A percentile compares a stretch with the other conserved stretches of the same genome.
Evolutionary conservation across 1,140 invertebrate genomes (phyloP).

Genomic region (Daktulosphaira vitifoliae): DNA sequence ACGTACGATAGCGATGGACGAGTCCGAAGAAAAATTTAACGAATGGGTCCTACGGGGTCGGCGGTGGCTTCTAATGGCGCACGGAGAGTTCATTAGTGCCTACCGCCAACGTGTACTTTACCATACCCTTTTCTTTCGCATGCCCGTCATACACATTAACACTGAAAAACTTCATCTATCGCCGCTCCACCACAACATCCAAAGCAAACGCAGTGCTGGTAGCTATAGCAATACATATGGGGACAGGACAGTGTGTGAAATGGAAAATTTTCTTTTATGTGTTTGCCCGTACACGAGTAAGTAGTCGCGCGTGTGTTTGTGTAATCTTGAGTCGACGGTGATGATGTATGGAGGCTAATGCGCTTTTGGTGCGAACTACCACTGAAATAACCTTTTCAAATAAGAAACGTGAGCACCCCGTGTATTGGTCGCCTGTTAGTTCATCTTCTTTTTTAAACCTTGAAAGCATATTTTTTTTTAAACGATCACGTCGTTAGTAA

Average conservation of each 20-base stretch:
- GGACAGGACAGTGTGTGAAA: not conserved
- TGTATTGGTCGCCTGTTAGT: too few species aligned
- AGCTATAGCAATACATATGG: too few species aligned
- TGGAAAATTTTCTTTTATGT: not conserved
- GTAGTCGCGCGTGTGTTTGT: not conserved
- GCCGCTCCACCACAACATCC: not conserved
- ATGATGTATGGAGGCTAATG: constrained; percentile 29
- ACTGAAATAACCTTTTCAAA: constrained; percentile 18
- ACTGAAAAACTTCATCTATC: constrained; percentile 5
- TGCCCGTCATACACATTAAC: not conserved
- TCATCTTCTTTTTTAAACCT: too few species aligned
- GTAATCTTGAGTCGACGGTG: not conserved
- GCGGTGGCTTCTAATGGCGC: constrained; percentile 12
- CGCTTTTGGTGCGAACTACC: not conserved
- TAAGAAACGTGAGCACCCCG: not conserved
- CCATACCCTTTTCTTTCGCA: not conserved
- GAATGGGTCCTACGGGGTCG: constrained; percentile 17
- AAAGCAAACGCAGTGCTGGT: too few species aligned
- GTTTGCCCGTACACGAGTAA: not conserved
- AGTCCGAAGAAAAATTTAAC: constrained; percentile 27
- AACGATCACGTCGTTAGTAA: not conserved
- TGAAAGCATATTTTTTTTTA: not conserved
- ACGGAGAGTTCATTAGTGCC: constrained; percentile 19
- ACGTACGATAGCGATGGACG: too few species aligned
- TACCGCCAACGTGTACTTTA: not conserved